Percentiles rank a stretch among this genome's conserved stretches.
These are phyloP conservation scores for Otis tarda DNA, from an alignment of 2,113 vertebrate species.

Conservation along the genomic window DNA sequence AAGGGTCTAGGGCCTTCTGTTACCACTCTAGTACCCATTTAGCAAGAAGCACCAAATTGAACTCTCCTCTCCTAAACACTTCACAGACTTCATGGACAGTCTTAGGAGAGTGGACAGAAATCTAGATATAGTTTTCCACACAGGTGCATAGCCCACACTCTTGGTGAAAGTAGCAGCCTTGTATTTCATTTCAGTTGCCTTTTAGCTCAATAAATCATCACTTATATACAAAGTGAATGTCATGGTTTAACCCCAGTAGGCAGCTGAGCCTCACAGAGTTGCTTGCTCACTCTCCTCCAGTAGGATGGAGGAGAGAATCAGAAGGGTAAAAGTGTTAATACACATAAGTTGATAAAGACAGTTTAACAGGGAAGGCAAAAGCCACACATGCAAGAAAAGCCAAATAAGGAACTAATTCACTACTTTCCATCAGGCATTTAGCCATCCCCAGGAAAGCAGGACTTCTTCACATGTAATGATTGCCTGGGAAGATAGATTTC, in stretches of 20 bases:
- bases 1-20: background rate
- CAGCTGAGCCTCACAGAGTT: background rate
- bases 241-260: background rate
- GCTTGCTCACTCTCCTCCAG: background rate
- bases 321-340: background rate
- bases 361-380: background rate
- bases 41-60: background rate
- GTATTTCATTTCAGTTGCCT: background rate
- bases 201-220: background rate
- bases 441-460: background rate
- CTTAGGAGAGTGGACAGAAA: background rate
- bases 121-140: background rate
- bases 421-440: background rate
- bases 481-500: background rate
- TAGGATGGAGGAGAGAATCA: background rate
- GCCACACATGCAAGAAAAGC: fast-evolving
- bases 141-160: background rate
- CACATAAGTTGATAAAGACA: background rate
- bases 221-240: background rate
- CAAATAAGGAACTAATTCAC: background rate
- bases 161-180: background rate
- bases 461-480: fast-evolving
- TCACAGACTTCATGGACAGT: background rate
- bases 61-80: background rate
- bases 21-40: background rate